Conservation (phyloP, 2,888 invertebrate species). For the Schizotus pectinicornis region DNA sequence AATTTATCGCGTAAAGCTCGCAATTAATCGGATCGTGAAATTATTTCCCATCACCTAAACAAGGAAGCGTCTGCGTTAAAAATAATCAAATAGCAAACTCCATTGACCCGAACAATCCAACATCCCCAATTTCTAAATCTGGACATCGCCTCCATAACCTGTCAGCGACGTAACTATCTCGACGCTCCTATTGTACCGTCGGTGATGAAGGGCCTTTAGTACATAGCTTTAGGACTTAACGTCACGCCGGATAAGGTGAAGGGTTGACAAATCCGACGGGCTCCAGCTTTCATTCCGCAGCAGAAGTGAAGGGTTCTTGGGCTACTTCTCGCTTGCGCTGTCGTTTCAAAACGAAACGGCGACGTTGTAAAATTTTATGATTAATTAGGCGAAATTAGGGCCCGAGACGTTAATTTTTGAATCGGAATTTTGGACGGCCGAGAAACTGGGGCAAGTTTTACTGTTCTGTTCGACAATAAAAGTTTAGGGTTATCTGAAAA, state of each 20-base stretch:
- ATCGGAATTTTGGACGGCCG: no score
- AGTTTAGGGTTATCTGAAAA: no score
- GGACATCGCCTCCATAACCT: slow-evolving; percentile 5
- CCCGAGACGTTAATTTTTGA: slow-evolving; percentile 4
- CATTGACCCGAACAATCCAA: slow-evolving; percentile 19
- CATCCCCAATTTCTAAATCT: slow-evolving; percentile 15
- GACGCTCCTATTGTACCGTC: not conserved
- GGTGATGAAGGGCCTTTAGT: not conserved
- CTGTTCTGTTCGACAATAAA: no score
- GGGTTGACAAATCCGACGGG: no score
- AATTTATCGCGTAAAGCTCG: no score
- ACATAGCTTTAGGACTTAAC: not conserved
- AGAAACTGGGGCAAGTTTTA: no score
- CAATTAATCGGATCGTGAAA: no score
- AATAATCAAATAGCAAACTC: slow-evolving; percentile 10
- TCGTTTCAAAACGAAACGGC: not conserved
- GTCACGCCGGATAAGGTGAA: no score
- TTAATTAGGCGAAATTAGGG: slow-evolving; percentile 5
- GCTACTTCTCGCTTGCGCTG: not conserved
- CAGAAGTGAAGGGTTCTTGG: no score
- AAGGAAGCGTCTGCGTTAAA: slow-evolving; percentile 4
- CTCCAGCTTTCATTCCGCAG: no score
- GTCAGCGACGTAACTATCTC: not conserved
- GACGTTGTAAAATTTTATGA: slow-evolving; percentile 8
- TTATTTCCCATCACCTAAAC: no score